Base-by-base conservation (phyloP, 1,140 invertebrate genomes). In the Drosophila sproati region DNA sequence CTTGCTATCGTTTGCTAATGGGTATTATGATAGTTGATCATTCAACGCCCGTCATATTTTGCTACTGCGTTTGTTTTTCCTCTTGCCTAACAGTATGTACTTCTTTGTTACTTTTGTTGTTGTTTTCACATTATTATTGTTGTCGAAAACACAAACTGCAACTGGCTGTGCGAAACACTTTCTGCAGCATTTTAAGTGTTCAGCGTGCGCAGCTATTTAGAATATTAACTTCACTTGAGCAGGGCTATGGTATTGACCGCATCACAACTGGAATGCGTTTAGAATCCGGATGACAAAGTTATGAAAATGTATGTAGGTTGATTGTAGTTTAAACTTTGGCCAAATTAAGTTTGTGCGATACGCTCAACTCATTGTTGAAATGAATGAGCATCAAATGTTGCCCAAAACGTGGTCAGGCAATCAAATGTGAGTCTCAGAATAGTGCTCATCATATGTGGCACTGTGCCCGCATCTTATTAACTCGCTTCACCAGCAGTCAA, bases 191-290 rank as follows among this genome's bases (percentile, higher is more conserved):
- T 73, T 62, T 69, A n/a, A 12, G 29, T 61, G 71, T 52, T 60
- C 60, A 68, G 54, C 61, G 60, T 73, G 64, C 63, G 41, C 37
- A 62, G 66, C 66, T 74, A 74, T 74, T 74, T 74, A 70, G 57
- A 66, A 74, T 74, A 57, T 74, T 70, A 62, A 34, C 45, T 37
- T 62, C 72, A 51, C 41, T 61, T 57, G 35, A 2, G 5, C 51
- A 45, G 48, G 56, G 35, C 7, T 28, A 12, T 32, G 32, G 48
- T 8, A 32, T 35, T 41, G 39, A 50, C 43, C 54, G 52, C 60
- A 62, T 57, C 12, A 5, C 10, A 47, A 70, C 37, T 61, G 57
- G 47, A 66, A 55, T 54, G 28, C 10, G 10, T 1, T n/a, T 28
- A 8, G 8, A 55, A 37, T 20, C 3, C 3, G 32, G 6, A 31